Evolutionary conservation across 2,888 invertebrate species (phyloP).

Genomic region (Notodonta dromedarius): DNA sequence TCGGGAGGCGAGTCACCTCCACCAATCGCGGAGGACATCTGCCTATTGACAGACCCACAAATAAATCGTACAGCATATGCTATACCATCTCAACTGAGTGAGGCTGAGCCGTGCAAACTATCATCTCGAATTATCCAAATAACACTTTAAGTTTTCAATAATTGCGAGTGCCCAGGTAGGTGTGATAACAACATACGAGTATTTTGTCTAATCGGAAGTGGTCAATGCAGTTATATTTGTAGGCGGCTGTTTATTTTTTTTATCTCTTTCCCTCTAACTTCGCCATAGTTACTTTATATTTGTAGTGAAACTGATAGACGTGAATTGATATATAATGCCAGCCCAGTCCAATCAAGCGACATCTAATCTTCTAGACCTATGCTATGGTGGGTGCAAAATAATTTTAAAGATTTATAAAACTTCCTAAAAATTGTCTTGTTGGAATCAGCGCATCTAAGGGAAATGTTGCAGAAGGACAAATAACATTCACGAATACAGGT

Average conservation of each 20-base stretch:
- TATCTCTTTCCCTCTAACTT: neutral
- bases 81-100: neutral
- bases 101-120: neutral
- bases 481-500: too few species aligned
- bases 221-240: neutral
- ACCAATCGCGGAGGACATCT: constrained; percentile 10
- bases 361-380: too few species aligned
- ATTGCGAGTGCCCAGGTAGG: neutral
- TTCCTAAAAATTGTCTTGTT: too few species aligned
- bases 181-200: constrained; percentile 2
- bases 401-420: too few species aligned
- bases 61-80: neutral
- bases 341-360: too few species aligned
- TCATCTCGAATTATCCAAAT: neutral
- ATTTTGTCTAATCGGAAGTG: constrained; percentile 3
- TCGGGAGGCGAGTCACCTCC: neutral
- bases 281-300: too few species aligned
- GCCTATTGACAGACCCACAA: constrained; percentile 4
- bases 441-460: too few species aligned
- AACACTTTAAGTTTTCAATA: neutral
- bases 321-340: too few species aligned
- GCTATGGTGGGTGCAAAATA: too few species aligned
- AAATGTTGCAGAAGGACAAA: too few species aligned
- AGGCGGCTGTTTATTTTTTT: constrained; percentile 3
- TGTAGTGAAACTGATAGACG: too few species aligned